phyloP scores from a whole-genome alignment of 2,113 vertebrate species.

The Corythornis madagascariensis region DNA sequence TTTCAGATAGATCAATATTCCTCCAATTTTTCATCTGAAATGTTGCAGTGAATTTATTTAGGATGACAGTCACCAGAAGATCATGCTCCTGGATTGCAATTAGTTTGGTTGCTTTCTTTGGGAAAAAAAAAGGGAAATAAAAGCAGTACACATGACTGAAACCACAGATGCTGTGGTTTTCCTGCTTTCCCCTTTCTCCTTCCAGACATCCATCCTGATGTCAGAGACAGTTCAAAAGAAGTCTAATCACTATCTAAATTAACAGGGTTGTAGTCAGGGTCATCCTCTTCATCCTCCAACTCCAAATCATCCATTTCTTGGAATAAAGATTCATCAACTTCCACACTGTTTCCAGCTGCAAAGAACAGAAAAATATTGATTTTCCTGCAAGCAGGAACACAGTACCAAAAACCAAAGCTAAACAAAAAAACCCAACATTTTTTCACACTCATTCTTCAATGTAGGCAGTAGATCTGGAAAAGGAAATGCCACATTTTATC shows the following conservation, averaged over 20 bases:
- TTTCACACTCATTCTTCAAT: neutral
- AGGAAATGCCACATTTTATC: neutral
- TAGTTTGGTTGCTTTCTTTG: slow-evolving; percentile 47
- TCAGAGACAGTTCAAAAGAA: slow-evolving; percentile 4
- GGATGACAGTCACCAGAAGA: slow-evolving; percentile 76
- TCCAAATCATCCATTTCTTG: slow-evolving; percentile 98
- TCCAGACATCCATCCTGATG: slow-evolving; percentile 7
- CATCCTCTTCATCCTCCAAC: slow-evolving; percentile 91
- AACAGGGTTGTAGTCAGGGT: slow-evolving; percentile 90
- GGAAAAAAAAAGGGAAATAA: slow-evolving; percentile 45
- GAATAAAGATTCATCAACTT: slow-evolving; percentile 97
- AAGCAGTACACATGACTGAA: slow-evolving; percentile 42
- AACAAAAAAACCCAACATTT: neutral
- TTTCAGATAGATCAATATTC: slow-evolving; percentile 5
- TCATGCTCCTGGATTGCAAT: slow-evolving; percentile 73
- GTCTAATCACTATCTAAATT: slow-evolving; percentile 88
- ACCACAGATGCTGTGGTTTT: slow-evolving; percentile 82
- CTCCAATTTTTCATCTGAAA: slow-evolving; percentile 51
- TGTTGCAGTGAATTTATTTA: slow-evolving; percentile 77
- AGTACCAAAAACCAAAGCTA: neutral
- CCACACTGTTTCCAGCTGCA: slow-evolving; percentile 92
- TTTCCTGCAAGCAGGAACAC: neutral
- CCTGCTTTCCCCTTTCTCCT: slow-evolving; percentile 7
- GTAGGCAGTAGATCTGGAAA: neutral
- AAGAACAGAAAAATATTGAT: neutral